Base-by-base conservation (phyloP, 2,797 vertebrate genomes). In the Falco rusticolus region DNA sequence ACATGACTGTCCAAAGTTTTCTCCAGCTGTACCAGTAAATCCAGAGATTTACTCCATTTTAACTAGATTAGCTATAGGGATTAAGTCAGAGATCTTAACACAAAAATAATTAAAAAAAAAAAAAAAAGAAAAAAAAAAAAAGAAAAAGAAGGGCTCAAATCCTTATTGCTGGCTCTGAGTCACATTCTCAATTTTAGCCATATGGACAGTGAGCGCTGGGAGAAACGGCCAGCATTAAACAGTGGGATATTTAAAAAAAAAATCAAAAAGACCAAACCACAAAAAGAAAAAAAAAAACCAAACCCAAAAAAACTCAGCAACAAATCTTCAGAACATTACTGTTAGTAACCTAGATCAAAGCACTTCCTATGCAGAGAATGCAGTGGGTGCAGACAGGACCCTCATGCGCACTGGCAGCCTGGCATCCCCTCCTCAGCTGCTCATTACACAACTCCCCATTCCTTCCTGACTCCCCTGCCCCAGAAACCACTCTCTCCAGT, bases 1-100 rank as follows among this genome's bases (percentile, higher is more conserved):
- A 93, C 96, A 94, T 92, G 96, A 95, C 96, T 87, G 84, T 66
- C 79, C 41, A 74, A 72, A 86, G 65, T 74, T 90, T 34, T 76
- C 63, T 82, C 87, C 84, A 87, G 92, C 87, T 78, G 89, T 74
- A 94, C 61, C 51, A 34, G 92, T 90, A 95, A 95, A 92, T 69
- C 89, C 68, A n/a, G 90, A 95, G 94, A 65, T 83, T 90, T 82
- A 89, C 57, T 95, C 65, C 28, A 7, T 77, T 89, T 87, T 61
- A 54, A 88, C 47, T 87, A 81, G 68, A 77, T 85, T 65, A 87
- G 79, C 83, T 87, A 71, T 3, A 77, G 87, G 93, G 93, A 84
- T 89, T 90, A 96, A 94, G 81, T 59, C 26, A 92, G 76, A 89
- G 82, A 82, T 87, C 47, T 88, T 37, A 95, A 97, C 47, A 79